These are phyloP conservation scores for Drosophila anomalata DNA, from an alignment of 2,888 invertebrate genomes.

Conservation along the genomic window DNA sequence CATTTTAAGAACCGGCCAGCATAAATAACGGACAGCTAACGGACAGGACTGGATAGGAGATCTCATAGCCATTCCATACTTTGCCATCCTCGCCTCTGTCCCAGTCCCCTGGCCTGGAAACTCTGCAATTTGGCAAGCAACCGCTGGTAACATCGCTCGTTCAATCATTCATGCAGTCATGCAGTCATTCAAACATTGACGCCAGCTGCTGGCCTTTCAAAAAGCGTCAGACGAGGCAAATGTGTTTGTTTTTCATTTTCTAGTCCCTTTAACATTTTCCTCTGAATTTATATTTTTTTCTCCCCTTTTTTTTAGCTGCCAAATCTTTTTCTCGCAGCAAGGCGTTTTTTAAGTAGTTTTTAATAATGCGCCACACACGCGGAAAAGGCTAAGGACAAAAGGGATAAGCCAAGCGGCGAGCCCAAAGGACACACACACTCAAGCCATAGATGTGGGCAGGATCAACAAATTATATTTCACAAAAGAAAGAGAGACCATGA, in stretches of 20 bases:
- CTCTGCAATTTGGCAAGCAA: conserved; percentile 60
- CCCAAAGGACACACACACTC: conserved; percentile 21
- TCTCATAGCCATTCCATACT: background rate
- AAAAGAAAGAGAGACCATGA: background rate
- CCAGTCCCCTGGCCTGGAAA: conserved; percentile 21
- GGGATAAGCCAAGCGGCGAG: conserved; percentile 44
- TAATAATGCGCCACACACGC: conserved; percentile 71
- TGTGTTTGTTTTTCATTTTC: conserved; percentile 76
- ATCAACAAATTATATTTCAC: conserved; percentile 40
- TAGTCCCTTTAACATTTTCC: conserved; percentile 50
- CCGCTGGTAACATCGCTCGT: conserved; percentile 45
- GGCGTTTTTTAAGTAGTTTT: conserved; percentile 73
- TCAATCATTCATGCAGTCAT: conserved; percentile 71
- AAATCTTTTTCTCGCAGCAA: conserved; percentile 37
- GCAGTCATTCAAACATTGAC: conserved; percentile 72
- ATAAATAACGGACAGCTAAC: conserved; percentile 53
- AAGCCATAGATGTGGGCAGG: conserved; percentile 42
- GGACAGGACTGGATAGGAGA: conserved; percentile 25
- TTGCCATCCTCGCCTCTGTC: background rate
- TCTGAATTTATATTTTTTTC: conserved; percentile 4
- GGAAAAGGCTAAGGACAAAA: conserved; percentile 52
- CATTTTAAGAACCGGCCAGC: conserved; percentile 63
- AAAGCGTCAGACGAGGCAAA: conserved; percentile 60
- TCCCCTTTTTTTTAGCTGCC: conserved; percentile 14
- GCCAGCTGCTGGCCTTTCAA: conserved; percentile 60